Conservation (phyloP, 2,888 invertebrate genomes). For the Lycophotia porphyrea region DNA sequence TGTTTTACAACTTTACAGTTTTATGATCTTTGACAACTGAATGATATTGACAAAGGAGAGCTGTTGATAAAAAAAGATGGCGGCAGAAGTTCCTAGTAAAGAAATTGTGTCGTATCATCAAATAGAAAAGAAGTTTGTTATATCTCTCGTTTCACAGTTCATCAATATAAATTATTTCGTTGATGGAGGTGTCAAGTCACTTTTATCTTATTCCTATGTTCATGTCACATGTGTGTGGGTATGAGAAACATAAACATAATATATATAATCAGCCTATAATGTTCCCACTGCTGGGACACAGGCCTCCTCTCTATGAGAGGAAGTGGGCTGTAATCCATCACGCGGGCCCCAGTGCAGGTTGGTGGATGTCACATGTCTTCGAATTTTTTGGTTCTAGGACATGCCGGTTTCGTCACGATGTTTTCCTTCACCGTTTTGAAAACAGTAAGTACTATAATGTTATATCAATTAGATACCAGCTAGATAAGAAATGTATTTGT, state of each 20-base stretch:
- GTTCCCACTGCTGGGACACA: too few species aligned
- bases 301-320: too few species aligned
- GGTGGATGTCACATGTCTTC: too few species aligned
- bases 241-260: too few species aligned
- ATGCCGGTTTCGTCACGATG: too few species aligned
- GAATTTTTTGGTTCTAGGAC: too few species aligned
- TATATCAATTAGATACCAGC: not conserved
- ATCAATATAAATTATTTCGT: not conserved
- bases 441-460: not conserved
- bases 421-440: too few species aligned
- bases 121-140: not conserved
- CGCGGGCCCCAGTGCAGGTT: too few species aligned
- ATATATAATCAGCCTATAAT: too few species aligned
- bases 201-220: not conserved
- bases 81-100: not conserved
- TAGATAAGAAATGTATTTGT: not conserved
- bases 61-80: not conserved
- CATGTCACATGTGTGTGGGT: not conserved
- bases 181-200: not conserved
- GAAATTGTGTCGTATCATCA: too few species aligned
- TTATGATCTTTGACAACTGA: not conserved
- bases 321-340: too few species aligned
- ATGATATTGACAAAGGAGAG: not conserved
- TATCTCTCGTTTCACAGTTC: not conserved
- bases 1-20: not conserved